These are phyloP conservation scores for Drosophila chauvacae DNA, from an alignment of 1,140 invertebrate species.

Conservation along the genomic window DNA sequence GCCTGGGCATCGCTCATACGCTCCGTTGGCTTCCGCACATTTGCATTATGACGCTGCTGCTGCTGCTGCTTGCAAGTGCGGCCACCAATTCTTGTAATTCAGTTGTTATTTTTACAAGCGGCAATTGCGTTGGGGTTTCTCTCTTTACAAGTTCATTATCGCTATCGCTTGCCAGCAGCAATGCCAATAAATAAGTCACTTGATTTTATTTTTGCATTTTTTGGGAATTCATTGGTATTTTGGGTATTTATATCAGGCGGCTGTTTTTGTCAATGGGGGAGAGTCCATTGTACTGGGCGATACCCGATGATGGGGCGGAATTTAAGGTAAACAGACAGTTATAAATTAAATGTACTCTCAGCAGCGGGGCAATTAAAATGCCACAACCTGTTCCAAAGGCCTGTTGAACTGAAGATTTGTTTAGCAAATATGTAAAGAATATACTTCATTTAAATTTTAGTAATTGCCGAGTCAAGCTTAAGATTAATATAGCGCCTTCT, in stretches of 20 bases:
- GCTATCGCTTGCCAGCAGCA: conserved; percentile 17
- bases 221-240: background rate
- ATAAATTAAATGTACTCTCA: conserved; percentile 42
- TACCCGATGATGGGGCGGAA: conserved; percentile 18
- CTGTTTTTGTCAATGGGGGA: conserved; percentile 42
- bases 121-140: conserved; percentile 31
- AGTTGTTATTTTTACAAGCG: conserved; percentile 29
- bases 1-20: conserved; percentile 62
- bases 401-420: conserved; percentile 43
- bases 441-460: conserved; percentile 29
- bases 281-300: conserved; percentile 45
- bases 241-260: conserved; percentile 2
- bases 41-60: conserved; percentile 32
- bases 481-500: conserved; percentile 19
- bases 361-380: conserved; percentile 32
- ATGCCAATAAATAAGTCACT: conserved; percentile 17
- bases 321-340: conserved; percentile 33
- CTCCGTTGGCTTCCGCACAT: conserved; percentile 68
- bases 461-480: conserved; percentile 15
- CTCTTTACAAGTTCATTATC: conserved; percentile 74
- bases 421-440: conserved; percentile 27
- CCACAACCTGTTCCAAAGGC: conserved; percentile 40
- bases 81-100: conserved; percentile 47
- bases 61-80: conserved; percentile 16
- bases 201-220: conserved; percentile 14